Base-by-base conservation (phyloP, 2,888 invertebrate species). In the Ceramica pisi region DNA sequence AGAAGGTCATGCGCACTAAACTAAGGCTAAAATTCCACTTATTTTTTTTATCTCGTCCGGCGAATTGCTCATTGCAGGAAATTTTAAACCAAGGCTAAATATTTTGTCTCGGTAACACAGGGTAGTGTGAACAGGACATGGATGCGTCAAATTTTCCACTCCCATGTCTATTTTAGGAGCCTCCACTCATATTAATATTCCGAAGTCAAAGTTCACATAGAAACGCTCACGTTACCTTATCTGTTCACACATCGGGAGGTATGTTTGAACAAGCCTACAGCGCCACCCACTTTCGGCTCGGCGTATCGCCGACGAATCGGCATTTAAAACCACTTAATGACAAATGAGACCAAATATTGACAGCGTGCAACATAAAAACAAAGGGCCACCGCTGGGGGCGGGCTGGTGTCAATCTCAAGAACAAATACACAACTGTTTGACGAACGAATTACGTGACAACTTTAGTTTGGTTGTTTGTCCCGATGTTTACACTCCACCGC, bases 261-360 rank as follows among this genome's bases (percentile, higher is more conserved):
- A 73, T 85, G 85, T 88, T 89, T 87, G 83, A 87, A 85, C 84
- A 86, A 84, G 85, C 90, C 86, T 85, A 90, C 88, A 83, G 86
- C 83, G 89, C 94, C 94, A 93, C 94, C 94, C 92, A 92, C 93
- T 91, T 89, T 80, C 31, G 64, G 71, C 60, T 67, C 57, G 50
- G 62, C 70, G 81, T 86, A 82, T 87, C 88, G 80, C 75, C 89
- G 85, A 92, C 93, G 90, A 92, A 93, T 93, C 92, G 88, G 84
- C 87, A 84, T 90, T 92, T 89, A 87, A 89, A 91, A 92, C 90
- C 92, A 90, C 92, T 90, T 92, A 91, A 90, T 92, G 94, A 94
- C 94, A 95, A 95, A 95, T 93, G 92, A 89, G 92, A 90, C 90
- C 90, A 94, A 95, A 95, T 95, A 95, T 95, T 95, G 94, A 94